phyloP scores from a whole-genome alignment of 2,113 vertebrate species.

The Condylura cristata region DNA sequence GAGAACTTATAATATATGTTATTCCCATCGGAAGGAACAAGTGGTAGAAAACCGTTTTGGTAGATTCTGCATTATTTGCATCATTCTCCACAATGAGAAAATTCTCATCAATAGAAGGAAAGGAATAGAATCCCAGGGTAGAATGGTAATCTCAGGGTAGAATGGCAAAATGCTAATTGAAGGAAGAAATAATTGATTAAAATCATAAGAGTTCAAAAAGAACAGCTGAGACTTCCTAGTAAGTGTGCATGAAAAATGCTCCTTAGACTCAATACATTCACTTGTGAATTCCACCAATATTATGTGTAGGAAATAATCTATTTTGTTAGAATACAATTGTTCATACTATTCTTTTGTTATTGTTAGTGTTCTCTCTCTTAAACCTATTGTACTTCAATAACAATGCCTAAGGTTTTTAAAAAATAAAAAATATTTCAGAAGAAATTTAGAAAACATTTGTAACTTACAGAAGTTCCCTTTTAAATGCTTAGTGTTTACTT shows the following conservation, averaged over 20 bases:
- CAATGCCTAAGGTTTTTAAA: too few species aligned
- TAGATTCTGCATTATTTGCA: neutral
- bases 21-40: neutral
- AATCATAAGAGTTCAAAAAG: neutral
- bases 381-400: too few species aligned
- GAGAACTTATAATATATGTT: neutral
- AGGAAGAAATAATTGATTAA: neutral
- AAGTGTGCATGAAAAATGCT: neutral
- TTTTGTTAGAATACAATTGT: too few species aligned
- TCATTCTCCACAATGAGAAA: neutral
- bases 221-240: neutral
- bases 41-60: neutral
- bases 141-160: neutral
- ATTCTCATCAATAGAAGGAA: neutral
- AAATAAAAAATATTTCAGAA: neutral
- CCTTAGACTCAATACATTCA: too few species aligned
- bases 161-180: neutral
- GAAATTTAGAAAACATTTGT: neutral
- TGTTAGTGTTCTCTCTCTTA: too few species aligned
- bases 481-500: neutral
- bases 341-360: too few species aligned
- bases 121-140: neutral
- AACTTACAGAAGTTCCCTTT: neutral
- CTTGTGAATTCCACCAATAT: too few species aligned
- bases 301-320: too few species aligned